Evolutionary conservation across 2,113 vertebrate species (phyloP), one percentile per base, ranked within the genome.

Genomic region (Piprites chloris): DNA sequence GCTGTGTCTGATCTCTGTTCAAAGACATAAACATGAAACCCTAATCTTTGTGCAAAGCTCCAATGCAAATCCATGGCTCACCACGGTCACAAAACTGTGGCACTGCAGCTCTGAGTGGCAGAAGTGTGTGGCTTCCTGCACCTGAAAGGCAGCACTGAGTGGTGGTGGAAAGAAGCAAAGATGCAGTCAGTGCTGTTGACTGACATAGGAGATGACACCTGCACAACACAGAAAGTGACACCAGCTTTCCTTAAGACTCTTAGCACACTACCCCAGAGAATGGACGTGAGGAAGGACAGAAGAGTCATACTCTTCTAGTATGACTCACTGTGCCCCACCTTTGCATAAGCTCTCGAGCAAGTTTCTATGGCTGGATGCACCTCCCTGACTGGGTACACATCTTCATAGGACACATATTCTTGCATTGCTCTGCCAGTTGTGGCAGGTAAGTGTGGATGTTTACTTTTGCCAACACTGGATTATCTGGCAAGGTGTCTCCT

Each of bases 251-350:
- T 24, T 24, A n/a, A 37, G 22, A 9, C 9, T 84, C 44, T 33
- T 27, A 80, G 44, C 6, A 30, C 33, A 4, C 18, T 9, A 2
- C 6, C 1, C 11, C 14, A 55, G 32, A 24, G 35, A 73, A 74
- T 5, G 7, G 77, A 39, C 35, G 27, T 0, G 2, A 12, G 4
- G 8, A 37, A 84, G 9, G 46, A 44, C n/a, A n/a, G n/a, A n/a
- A n/a, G n/a, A n/a, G n/a, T n/a, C n/a, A n/a, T n/a, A n/a, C n/a
- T 91, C 22, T 61, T 74, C 22, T 55, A 37, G 27, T 21, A 24
- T 33, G 27, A 68, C 27, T 80, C 41, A 35, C 39, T 0, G 0
- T 0, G 2, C 24, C 12, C 18, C 24, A 47, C 21, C 13, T 66
- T 24, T 6, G 3, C 4, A 0, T 33, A 15, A 90, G 62, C 46